Percentiles rank a stretch among this genome's conserved stretches.
phyloP scores from a whole-genome alignment of 2,113 vertebrate genomes.

The Melierax canorus region DNA sequence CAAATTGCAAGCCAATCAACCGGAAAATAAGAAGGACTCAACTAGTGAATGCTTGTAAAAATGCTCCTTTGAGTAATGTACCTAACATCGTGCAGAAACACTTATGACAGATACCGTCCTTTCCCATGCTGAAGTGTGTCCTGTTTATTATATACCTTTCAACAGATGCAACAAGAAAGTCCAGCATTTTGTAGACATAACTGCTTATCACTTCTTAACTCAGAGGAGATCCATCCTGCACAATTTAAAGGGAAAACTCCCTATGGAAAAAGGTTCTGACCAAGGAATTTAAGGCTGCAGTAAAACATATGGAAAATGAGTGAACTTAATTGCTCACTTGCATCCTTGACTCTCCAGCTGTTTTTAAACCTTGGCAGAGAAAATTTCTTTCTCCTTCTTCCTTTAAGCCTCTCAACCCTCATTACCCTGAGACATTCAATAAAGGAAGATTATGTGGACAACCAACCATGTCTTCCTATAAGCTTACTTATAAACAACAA shows the following conservation, averaged over 20 bases:
- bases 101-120: background rate
- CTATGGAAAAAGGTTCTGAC: background rate
- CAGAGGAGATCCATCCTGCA: background rate
- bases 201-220: background rate
- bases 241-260: background rate
- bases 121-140: background rate
- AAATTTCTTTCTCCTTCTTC: background rate
- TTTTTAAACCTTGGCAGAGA: background rate
- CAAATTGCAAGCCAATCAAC: background rate
- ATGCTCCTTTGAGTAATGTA: background rate
- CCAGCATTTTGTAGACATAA: background rate
- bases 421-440: background rate
- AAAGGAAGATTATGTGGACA: background rate
- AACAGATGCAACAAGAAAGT: background rate
- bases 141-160: background rate
- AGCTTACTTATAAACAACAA: background rate
- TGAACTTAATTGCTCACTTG: background rate
- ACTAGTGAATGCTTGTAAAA: background rate
- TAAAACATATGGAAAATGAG: background rate
- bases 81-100: background rate
- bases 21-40: background rate
- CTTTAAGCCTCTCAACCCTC: background rate
- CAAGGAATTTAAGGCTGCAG: background rate
- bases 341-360: background rate
- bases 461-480: background rate